These are phyloP conservation scores for Dryobotodes eremita DNA, from an alignment of 2,888 invertebrate species.

Conservation along the genomic window DNA sequence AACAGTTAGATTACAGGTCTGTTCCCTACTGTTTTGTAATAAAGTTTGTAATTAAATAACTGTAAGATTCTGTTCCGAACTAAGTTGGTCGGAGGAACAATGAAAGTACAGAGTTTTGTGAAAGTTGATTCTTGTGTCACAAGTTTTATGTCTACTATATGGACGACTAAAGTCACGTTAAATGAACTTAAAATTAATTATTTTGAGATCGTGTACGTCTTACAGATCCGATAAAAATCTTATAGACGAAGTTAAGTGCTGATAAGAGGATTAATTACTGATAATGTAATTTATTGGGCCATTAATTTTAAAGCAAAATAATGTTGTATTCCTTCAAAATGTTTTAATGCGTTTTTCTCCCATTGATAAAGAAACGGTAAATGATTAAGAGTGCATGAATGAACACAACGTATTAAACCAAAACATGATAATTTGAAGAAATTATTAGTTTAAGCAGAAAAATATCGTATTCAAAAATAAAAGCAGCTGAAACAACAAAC, in stretches of 20 bases:
- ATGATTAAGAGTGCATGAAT: constrained; percentile 3
- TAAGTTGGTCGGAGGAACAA: constrained; percentile 57
- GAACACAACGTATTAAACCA: not conserved
- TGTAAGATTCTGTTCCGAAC: constrained; percentile 36
- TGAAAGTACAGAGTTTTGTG: constrained; percentile 63
- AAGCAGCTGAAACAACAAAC: constrained; percentile 26
- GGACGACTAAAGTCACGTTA: constrained; percentile 54
- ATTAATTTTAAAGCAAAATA: constrained; percentile 50
- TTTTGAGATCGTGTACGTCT: constrained; percentile 40
- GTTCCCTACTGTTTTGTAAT: constrained; percentile 56
- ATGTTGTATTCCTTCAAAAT: constrained; percentile 32
- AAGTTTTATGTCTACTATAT: constrained; percentile 52
- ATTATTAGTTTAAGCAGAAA: not conserved
- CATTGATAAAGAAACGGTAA: constrained; percentile 30
- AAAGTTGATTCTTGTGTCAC: constrained; percentile 65
- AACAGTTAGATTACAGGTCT: constrained; percentile 61
- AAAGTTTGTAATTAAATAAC: constrained; percentile 62
- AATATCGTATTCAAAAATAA: constrained; percentile 31
- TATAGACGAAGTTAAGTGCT: constrained; percentile 47
- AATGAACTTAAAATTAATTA: constrained; percentile 47
- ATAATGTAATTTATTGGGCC: constrained; percentile 49
- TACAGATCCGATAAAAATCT: constrained; percentile 49
- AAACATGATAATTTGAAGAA: not conserved
- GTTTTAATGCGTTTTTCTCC: constrained; percentile 41
- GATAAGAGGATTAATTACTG: constrained; percentile 55